Conservation (phyloP, 2,797 vertebrate genomes). For the Rhinichthys osculus region DNA sequence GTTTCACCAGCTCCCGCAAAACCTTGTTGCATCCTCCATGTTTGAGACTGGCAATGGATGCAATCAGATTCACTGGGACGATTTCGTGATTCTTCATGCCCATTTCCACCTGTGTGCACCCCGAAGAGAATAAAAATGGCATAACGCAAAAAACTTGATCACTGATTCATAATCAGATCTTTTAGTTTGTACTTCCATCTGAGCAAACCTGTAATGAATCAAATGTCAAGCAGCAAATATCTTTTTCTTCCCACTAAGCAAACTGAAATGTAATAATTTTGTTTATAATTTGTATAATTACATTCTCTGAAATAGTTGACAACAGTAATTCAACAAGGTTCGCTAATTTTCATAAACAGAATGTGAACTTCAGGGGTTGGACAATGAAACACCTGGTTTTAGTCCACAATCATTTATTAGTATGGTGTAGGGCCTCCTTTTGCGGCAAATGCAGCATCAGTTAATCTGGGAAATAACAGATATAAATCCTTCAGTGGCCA, state of each 20-base stretch:
- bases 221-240: not conserved
- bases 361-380: not conserved
- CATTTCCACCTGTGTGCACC: constrained; percentile 94
- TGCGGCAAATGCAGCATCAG: not conserved
- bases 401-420: not conserved
- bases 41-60: constrained; percentile 93
- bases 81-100: constrained; percentile 99
- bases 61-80: constrained; percentile 90
- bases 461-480: not conserved
- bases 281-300: not conserved
- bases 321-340: not conserved
- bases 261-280: not conserved
- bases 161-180: not conserved
- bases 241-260: not conserved
- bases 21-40: constrained; percentile 97
- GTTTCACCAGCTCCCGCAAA: constrained; percentile 92
- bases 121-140: not conserved
- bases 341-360: not conserved
- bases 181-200: not conserved
- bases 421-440: not conserved
- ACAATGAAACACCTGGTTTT: not conserved
- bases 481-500: not conserved
- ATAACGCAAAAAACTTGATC: not conserved
- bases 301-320: not conserved
- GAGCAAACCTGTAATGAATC: not conserved